Percentiles rank a stretch among this genome's conserved stretches.
Conservation (phyloP, 2,888 invertebrate genomes). For the Sylvicola fuscatus region DNA sequence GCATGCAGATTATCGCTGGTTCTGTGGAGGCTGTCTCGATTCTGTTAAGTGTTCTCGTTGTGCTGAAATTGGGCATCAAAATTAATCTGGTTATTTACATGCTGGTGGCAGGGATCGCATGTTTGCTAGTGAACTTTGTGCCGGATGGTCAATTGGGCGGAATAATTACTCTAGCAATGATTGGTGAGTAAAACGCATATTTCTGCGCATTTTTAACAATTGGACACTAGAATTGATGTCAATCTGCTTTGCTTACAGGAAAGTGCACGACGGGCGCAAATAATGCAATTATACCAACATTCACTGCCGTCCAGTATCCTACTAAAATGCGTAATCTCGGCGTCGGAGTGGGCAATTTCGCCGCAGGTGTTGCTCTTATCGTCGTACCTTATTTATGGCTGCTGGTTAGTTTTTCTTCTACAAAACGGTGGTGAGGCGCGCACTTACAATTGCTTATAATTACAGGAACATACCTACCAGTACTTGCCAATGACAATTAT, state of each 20-base stretch:
- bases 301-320: slow-evolving; percentile 49
- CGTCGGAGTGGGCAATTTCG: slow-evolving; percentile 51
- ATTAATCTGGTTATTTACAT: slow-evolving; percentile 47
- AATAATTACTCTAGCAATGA: slow-evolving; percentile 46
- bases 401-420: slow-evolving; percentile 31
- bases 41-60: slow-evolving; percentile 46
- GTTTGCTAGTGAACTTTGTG: slow-evolving; percentile 34
- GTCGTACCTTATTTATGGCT: slow-evolving; percentile 60
- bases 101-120: slow-evolving; percentile 45
- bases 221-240: not conserved
- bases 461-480: slow-evolving; percentile 25
- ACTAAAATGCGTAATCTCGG: slow-evolving; percentile 48
- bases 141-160: slow-evolving; percentile 33
- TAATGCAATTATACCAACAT: slow-evolving; percentile 58
- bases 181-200: slow-evolving; percentile 25
- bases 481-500: slow-evolving; percentile 30
- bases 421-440: not conserved
- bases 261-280: slow-evolving; percentile 58
- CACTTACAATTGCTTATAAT: slow-evolving; percentile 4
- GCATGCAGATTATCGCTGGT: slow-evolving; percentile 33
- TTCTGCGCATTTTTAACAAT: not conserved
- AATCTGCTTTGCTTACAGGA: slow-evolving; percentile 16
- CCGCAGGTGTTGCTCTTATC: slow-evolving; percentile 56
- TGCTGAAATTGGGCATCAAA: slow-evolving; percentile 47
- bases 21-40: slow-evolving; percentile 53